phyloP scores from a whole-genome alignment of 1,140 invertebrate species.

The Sitophilus oryzae region DNA sequence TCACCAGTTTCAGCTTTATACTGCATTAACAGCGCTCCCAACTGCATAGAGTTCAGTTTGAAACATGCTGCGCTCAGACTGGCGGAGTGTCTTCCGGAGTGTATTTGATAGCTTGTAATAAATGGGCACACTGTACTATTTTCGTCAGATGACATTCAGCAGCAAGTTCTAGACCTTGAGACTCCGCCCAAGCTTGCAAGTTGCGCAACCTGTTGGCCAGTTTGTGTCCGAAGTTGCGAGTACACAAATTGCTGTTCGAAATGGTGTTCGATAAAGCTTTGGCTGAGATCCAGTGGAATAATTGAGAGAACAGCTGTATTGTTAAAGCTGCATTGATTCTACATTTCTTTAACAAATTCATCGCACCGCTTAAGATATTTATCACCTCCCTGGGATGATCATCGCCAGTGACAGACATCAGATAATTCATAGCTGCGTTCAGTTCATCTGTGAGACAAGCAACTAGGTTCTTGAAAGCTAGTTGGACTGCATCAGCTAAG shows the following conservation, averaged over 20 bases:
- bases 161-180: constrained; percentile 93
- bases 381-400: constrained; percentile 56
- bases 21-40: constrained; percentile 75
- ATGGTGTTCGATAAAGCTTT: constrained; percentile 81
- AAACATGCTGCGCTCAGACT: constrained; percentile 90
- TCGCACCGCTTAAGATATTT: constrained; percentile 63
- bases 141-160: constrained; percentile 95
- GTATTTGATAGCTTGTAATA: constrained; percentile 78
- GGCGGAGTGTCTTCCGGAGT: constrained; percentile 83
- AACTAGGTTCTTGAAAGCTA: constrained; percentile 59
- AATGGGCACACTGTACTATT: constrained; percentile 82
- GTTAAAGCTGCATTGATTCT: constrained; percentile 96
- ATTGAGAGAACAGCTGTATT: constrained; percentile 97
- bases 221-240: constrained; percentile 69
- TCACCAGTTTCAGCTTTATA: constrained; percentile 57
- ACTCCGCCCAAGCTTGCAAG: constrained; percentile 89
- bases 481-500: constrained; percentile 85
- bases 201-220: constrained; percentile 78
- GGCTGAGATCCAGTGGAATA: constrained; percentile 96
- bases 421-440: constrained; percentile 50
- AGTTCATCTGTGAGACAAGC: constrained; percentile 52
- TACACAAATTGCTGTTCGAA: constrained; percentile 51
- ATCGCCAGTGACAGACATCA: constrained; percentile 52
- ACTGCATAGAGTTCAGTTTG: constrained; percentile 94
- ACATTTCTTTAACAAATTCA: constrained; percentile 85